A percentile compares a stretch with the other conserved stretches of the same genome.
phyloP scores from a whole-genome alignment of 2,888 invertebrate species.

The Cepaea hortensis region DNA sequence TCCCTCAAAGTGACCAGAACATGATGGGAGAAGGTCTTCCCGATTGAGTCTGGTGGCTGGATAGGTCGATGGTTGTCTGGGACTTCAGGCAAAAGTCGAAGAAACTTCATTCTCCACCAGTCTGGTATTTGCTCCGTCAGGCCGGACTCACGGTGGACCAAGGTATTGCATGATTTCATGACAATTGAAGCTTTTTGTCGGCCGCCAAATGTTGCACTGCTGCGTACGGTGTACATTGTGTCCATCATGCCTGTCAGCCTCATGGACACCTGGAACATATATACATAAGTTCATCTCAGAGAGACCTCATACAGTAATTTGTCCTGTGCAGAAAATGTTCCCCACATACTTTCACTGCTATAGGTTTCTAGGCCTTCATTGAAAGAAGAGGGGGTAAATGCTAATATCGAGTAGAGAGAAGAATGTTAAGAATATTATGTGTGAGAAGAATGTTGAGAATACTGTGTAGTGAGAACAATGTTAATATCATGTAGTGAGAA shows the following conservation, averaged over 20 bases:
- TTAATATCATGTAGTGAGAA: too few species aligned
- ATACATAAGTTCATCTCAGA: too few species aligned
- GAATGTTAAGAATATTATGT: too few species aligned
- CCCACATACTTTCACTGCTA: too few species aligned
- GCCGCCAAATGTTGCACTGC: conserved; percentile 53
- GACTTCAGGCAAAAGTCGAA: conserved; percentile 33
- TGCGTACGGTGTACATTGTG: conserved; percentile 60
- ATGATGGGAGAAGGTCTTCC: conserved; percentile 50
- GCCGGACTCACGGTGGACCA: conserved; percentile 58
- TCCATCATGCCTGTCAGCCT: conserved; percentile 62
- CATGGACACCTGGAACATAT: conserved; percentile 54
- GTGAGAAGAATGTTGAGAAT: too few species aligned
- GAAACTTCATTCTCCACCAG: conserved; percentile 64
- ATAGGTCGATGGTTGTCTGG: conserved; percentile 48
- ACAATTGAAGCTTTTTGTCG: conserved; percentile 58
- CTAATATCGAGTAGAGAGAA: too few species aligned
- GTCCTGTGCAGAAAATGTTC: too few species aligned
- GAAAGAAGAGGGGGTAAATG: too few species aligned
- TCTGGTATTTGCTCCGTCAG: conserved; percentile 59
- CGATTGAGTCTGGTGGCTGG: conserved; percentile 46
- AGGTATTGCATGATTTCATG: conserved; percentile 60
- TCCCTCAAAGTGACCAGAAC: conserved; percentile 51
- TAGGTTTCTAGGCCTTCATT: too few species aligned
- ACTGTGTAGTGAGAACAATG: too few species aligned
- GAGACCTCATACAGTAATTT: background rate